Base-by-base conservation (phyloP, 2,888 invertebrate genomes). In the Nasonia oneida region DNA sequence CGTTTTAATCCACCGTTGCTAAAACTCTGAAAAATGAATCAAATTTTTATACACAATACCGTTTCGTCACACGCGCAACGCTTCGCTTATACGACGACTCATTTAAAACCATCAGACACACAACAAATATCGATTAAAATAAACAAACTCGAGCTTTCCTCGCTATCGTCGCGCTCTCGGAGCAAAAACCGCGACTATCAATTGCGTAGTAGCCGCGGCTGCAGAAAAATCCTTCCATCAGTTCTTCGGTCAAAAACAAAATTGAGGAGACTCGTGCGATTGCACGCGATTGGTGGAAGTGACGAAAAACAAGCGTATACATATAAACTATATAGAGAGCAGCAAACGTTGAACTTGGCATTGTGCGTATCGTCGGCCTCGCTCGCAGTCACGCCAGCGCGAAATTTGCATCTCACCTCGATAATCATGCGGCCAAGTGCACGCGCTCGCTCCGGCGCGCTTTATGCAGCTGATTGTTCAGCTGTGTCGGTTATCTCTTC, bases 301-400 rank as follows among this genome's bases (percentile, higher is more conserved):
- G 37, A 3, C 3, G 15, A 81, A 42, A n/a, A 74, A 74, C 74
- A 42, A 61, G 37, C 50, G 2, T 37, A 37, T 37, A 37, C 29
- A 29, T 29, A 29, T 29, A 29, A 29, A 14, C 47, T 15, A 47
- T 47, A 47, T 12, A 12, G 47, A 4, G 18, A 37, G 23, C 10
- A 61, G 37, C 73, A 74, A 74, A 39, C 73, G 73, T 75, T 64
- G 74, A 81, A 81, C 74, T 81, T 81, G 74, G 75, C 64, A 74
- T 81, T 81, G 74, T 73, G 15, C 5, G 29, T 18, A 29, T 10
- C 39, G 4, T 12, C 18, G 61, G 77, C 39, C 79, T 70, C 33
- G 64, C 29, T n/a, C 47, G 33, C 37, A 18, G 81, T 64, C 73
- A 67, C 74, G 81, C 47, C 64, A 64, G 47, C 12, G n/a, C 64